Percentiles rank a stretch among this genome's conserved stretches.
Evolutionary conservation across 64 coral and sea anemone species (phyloP).

Genomic region (Acropora yongei): DNA sequence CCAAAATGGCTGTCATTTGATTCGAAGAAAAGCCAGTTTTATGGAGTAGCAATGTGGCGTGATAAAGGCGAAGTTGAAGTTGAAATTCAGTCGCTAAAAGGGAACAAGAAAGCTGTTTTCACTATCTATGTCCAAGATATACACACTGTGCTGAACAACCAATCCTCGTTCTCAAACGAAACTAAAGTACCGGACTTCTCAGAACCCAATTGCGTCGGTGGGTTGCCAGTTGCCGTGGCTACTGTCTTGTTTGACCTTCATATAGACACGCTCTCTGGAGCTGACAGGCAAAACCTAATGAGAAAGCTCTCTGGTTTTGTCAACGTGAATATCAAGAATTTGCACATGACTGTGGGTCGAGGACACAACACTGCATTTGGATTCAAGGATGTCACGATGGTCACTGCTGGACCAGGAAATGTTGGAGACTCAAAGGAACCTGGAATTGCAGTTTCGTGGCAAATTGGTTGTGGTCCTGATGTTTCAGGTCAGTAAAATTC

Average conservation of each 20-base stretch:
- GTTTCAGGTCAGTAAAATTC: slow-evolving; percentile 51
- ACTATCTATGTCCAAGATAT: slow-evolving; percentile 75
- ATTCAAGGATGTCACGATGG: slow-evolving; percentile 63
- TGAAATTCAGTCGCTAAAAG: slow-evolving; percentile 22
- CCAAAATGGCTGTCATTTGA: slow-evolving; percentile 89
- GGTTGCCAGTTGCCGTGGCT: slow-evolving; percentile 71
- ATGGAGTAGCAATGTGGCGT: slow-evolving; percentile 64
- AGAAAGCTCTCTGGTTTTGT: slow-evolving; percentile 68
- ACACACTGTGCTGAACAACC: slow-evolving; percentile 42
- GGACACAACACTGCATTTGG: slow-evolving; percentile 78
- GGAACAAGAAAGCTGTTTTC: slow-evolving; percentile 34
- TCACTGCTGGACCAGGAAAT: slow-evolving; percentile 89
- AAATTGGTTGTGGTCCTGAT: slow-evolving; percentile 77
- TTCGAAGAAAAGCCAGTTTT: slow-evolving; percentile 31
- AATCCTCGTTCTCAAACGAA: slow-evolving; percentile 46
- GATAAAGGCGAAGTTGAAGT: slow-evolving; percentile 59
- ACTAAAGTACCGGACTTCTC: slow-evolving; percentile 73
- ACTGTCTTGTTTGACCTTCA: slow-evolving; percentile 89
- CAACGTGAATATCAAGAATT: slow-evolving; percentile 30
- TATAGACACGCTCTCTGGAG: slow-evolving; percentile 65
- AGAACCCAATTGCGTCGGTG: slow-evolving; percentile 49
- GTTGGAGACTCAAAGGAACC: slow-evolving; percentile 74
- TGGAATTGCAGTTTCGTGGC: slow-evolving; percentile 84
- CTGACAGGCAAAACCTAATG: slow-evolving; percentile 53
- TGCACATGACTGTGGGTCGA: slow-evolving; percentile 71